Conservation (phyloP, 2,113 vertebrate genomes). For the Sminthopsis crassicaudata region DNA sequence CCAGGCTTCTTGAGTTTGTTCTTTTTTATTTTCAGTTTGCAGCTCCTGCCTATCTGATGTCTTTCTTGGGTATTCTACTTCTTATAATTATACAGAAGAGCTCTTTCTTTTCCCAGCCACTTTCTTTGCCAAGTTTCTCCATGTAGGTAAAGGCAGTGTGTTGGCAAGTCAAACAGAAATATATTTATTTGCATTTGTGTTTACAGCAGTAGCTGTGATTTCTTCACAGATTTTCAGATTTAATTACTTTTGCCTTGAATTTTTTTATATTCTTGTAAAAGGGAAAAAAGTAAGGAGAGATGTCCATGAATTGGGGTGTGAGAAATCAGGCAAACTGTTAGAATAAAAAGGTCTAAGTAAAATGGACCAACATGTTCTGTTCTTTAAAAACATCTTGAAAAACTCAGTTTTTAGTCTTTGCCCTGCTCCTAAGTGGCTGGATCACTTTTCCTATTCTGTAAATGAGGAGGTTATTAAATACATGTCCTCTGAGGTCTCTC, state of each 20-base stretch:
- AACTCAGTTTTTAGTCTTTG: neutral
- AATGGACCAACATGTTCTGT: neutral
- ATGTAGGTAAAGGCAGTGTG: constrained; percentile 73
- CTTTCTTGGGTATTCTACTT: neutral
- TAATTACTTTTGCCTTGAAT: constrained; percentile 70
- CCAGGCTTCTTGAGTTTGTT: neutral
- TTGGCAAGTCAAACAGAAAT: constrained; percentile 76
- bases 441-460: neutral
- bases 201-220: constrained; percentile 75
- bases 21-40: neutral
- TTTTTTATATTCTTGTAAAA: constrained; percentile 51
- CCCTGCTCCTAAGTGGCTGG: neutral
- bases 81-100: neutral
- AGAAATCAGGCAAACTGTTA: neutral
- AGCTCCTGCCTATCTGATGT: neutral
- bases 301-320: neutral
- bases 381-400: neutral
- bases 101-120: neutral
- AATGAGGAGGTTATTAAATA: neutral
- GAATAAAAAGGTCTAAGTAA: neutral
- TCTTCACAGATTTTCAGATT: constrained; percentile 77
- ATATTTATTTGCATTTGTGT: constrained; percentile 79
- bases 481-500: neutral
- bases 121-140: constrained; percentile 62
- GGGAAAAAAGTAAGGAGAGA: neutral